Conservation (phyloP, 2,797 vertebrate species). For the Ciconia nigra region DNA sequence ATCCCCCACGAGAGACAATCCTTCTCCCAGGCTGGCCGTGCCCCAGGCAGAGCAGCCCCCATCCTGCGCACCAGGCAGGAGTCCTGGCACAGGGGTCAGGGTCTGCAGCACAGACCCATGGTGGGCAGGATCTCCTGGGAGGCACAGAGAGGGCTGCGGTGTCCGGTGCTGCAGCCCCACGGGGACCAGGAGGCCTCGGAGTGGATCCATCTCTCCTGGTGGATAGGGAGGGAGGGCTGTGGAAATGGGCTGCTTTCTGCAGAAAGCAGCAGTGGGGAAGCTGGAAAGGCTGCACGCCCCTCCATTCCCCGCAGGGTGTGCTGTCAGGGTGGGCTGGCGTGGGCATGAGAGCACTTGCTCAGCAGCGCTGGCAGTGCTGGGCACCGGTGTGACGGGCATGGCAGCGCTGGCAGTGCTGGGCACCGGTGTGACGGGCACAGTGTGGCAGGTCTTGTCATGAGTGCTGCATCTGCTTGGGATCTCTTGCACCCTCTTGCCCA, state of each 20-base stretch:
- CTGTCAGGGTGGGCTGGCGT: rapidly evolving
- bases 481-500: neutral
- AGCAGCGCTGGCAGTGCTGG: neutral
- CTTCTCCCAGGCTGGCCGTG: neutral
- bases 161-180: too few species aligned
- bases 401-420: neutral
- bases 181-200: neutral
- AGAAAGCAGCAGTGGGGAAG: neutral
- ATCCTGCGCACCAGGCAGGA: neutral
- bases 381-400: neutral
- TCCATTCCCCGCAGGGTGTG: neutral
- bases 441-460: neutral
- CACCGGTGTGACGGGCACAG: neutral
- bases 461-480: neutral
- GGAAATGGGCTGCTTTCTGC: neutral
- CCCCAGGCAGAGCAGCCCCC: neutral
- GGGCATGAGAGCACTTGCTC: neutral
- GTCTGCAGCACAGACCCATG: neutral
- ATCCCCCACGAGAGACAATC: rapidly evolving
- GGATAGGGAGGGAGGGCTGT: neutral
- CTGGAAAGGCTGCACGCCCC: neutral
- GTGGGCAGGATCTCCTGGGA: neutral
- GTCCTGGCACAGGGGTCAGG: neutral
- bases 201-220: rapidly evolving
- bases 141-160: rapidly evolving